Conservation (phyloP, 2,888 invertebrate genomes). For the Ditylenchus weischeri region DNA sequence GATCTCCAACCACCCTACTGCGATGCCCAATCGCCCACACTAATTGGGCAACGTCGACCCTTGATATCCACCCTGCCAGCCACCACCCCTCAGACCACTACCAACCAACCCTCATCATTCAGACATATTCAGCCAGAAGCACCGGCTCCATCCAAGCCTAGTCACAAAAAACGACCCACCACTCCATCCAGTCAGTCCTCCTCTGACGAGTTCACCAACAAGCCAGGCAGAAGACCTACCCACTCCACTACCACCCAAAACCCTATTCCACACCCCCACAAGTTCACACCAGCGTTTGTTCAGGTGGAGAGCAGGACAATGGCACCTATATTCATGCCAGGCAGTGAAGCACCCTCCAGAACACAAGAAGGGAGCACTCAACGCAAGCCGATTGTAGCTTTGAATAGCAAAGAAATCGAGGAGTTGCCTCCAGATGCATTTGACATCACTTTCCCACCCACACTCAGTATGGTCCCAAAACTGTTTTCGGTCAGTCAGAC, state of each 20-base stretch:
- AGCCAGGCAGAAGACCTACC: not conserved
- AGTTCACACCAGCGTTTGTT: constrained; percentile 17
- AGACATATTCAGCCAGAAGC: not conserved
- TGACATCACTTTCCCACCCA: constrained; percentile 27
- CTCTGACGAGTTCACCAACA: not conserved
- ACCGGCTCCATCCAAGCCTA: constrained; percentile 1
- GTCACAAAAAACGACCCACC: not conserved
- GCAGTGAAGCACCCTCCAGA: not conserved
- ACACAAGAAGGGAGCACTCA: not conserved
- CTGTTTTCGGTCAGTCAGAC: constrained; percentile 12
- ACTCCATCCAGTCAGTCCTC: constrained; percentile 1
- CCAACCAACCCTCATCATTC: not conserved
- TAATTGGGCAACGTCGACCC: constrained; percentile 28
- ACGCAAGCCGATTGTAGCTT: constrained; percentile 45
- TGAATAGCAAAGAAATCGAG: constrained; percentile 48
- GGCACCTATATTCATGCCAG: not conserved
- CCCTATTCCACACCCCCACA: not conserved
- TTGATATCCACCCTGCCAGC: constrained; percentile 18
- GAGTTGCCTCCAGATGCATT: constrained; percentile 53
- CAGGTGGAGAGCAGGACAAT: constrained; percentile 1
- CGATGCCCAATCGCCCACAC: constrained; percentile 42
- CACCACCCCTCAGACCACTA: constrained; percentile 11
- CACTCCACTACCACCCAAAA: not conserved
- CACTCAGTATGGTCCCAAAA: constrained; percentile 9
- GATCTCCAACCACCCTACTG: constrained; percentile 56